A percentile compares a stretch with the other conserved stretches of the same genome.
phyloP scores from a whole-genome alignment of 2,888 invertebrate genomes.

The Apantesis nais region DNA sequence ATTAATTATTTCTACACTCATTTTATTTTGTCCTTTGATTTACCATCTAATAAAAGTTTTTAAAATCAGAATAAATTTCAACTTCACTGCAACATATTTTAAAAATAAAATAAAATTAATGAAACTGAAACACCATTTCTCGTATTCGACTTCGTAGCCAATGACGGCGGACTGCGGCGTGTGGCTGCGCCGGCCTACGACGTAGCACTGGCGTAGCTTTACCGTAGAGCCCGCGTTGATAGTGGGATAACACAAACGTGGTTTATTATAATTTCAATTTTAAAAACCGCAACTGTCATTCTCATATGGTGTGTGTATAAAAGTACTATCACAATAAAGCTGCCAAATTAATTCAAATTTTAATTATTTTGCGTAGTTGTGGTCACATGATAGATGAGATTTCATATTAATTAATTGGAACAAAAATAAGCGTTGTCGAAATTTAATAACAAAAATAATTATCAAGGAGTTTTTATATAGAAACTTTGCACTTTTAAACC shows the following conservation, averaged over 20 bases:
- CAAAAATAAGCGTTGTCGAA: background rate
- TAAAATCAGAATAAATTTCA: slow-evolving; percentile 23
- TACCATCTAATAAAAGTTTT: slow-evolving; percentile 40
- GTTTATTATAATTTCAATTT: slow-evolving; percentile 39
- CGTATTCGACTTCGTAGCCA: slow-evolving; percentile 61
- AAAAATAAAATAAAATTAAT: slow-evolving; percentile 21
- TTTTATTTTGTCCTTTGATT: slow-evolving; percentile 58
- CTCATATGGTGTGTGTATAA: slow-evolving; percentile 6
- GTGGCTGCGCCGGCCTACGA: slow-evolving; percentile 74
- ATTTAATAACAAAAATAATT: background rate
- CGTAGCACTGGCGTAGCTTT: slow-evolving; percentile 74
- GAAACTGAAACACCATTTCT: slow-evolving; percentile 36
- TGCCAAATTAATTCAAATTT: slow-evolving; percentile 1
- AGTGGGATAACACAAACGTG: slow-evolving; percentile 15
- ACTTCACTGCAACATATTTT: slow-evolving; percentile 37
- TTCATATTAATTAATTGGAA: background rate
- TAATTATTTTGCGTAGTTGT: background rate
- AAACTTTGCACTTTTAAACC: no score
- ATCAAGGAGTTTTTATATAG: background rate
- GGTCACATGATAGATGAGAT: slow-evolving; percentile 1
- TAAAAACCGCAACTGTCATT: slow-evolving; percentile 23
- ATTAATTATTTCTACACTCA: slow-evolving; percentile 72
- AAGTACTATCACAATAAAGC: background rate
- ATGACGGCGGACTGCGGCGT: slow-evolving; percentile 62
- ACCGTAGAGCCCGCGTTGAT: slow-evolving; percentile 27